A percentile compares a stretch with the other conserved stretches of the same genome.
phyloP scores from a whole-genome alignment of 2,888 invertebrate genomes.

The Callyntrura guangdongensis region DNA sequence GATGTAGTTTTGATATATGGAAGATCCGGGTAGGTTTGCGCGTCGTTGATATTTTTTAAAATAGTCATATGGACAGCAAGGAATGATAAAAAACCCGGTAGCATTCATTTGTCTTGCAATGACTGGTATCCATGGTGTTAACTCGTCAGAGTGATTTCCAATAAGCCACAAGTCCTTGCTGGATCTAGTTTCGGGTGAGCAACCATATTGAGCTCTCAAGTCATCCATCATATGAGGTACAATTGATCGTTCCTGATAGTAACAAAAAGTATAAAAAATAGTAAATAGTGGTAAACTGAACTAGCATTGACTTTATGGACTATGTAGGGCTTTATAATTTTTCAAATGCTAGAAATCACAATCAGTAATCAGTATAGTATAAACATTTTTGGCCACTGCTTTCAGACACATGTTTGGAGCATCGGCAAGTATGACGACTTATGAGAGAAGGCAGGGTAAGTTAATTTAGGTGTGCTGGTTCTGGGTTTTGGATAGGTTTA shows the following conservation, averaged over 20 bases:
- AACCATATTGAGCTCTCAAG: constrained; percentile 18
- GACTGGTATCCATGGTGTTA: constrained; percentile 99
- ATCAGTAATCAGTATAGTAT: no score
- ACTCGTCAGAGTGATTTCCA: constrained; percentile 99
- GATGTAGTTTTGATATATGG: constrained; percentile 90
- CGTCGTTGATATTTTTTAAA: constrained; percentile 89
- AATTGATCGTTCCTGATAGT: constrained; percentile 66
- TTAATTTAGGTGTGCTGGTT: no score
- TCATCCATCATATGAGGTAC: constrained; percentile 66
- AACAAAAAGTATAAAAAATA: background rate
- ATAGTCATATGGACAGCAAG: constrained; percentile 94
- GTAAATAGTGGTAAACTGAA: no score
- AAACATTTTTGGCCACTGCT: no score
- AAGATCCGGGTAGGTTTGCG: constrained; percentile 86
- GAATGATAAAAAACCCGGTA: constrained; percentile 94
- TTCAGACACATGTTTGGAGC: no score
- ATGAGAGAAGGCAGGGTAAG: no score
- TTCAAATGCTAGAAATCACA: no score
- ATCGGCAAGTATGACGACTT: no score
- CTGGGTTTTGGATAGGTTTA: no score
- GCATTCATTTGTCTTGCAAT: constrained; percentile 94
- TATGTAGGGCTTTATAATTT: no score
- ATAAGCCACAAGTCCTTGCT: constrained; percentile 95
- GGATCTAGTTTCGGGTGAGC: background rate
- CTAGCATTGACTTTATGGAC: no score